phyloP scores from a whole-genome alignment of 1,140 invertebrate genomes.

The Leptinotarsa texana region DNA sequence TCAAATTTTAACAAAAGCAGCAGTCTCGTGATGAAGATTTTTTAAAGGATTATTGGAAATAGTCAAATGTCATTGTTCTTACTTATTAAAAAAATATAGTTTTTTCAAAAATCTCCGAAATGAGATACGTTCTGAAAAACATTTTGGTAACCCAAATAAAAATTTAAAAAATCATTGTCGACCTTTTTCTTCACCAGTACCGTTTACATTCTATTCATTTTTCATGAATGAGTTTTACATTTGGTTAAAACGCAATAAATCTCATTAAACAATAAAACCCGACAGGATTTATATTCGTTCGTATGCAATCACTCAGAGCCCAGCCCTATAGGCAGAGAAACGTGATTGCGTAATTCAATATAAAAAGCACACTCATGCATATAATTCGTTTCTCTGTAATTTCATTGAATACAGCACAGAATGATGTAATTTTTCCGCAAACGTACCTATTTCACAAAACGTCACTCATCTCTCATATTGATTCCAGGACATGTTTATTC shows the following conservation, averaged over 20 bases:
- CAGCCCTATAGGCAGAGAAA: constrained; percentile 10
- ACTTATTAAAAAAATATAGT: too few relatives aligned
- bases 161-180: too few relatives aligned
- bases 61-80: too few relatives aligned
- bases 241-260: neutral
- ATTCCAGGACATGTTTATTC: neutral
- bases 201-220: too few relatives aligned
- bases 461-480: neutral
- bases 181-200: too few relatives aligned
- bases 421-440: constrained; percentile 16
- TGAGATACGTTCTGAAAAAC: too few relatives aligned
- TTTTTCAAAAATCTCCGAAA: too few relatives aligned
- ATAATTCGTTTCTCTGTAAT: constrained; percentile 2
- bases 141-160: too few relatives aligned
- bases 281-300: constrained; percentile 5
- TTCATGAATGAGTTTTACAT: neutral
- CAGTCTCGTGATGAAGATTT: too few relatives aligned
- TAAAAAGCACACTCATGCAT: constrained; percentile 23
- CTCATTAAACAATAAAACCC: constrained; percentile 8
- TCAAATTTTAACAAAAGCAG: too few relatives aligned
- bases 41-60: too few relatives aligned
- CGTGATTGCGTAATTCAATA: constrained; percentile 19
- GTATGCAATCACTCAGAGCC: neutral
- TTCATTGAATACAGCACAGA: constrained; percentile 6
- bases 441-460: neutral